Conservation (phyloP, 2,113 vertebrate genomes). For the Tragelaphus buxtoni region DNA sequence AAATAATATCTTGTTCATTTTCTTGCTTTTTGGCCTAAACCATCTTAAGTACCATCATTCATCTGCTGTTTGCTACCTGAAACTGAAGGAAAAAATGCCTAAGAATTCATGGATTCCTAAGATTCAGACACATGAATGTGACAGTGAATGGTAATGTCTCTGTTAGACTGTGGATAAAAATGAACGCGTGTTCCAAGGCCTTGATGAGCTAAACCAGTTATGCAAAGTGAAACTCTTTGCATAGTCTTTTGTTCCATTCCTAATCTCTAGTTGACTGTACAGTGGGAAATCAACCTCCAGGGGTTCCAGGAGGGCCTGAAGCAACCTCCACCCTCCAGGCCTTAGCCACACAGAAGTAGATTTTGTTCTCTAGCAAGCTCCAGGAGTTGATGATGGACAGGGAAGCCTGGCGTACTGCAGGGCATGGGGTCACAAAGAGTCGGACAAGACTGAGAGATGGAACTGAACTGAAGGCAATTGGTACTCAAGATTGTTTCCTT, state of each 20-base stretch:
- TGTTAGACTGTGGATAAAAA: background rate
- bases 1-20: background rate
- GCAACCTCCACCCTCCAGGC: background rate
- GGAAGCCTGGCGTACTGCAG: background rate
- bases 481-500: background rate
- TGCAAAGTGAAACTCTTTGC: slow-evolving; percentile 43
- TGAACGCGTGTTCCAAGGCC: background rate
- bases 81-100: background rate
- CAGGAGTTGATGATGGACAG: background rate
- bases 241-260: slow-evolving; percentile 37
- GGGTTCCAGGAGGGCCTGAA: background rate
- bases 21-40: background rate
- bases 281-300: background rate
- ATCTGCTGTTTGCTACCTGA: background rate
- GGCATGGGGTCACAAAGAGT: background rate
- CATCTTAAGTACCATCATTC: background rate
- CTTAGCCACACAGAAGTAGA: accelerated
- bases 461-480: background rate
- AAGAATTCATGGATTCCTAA: background rate
- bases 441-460: background rate
- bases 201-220: background rate
- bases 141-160: background rate
- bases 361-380: background rate
- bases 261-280: slow-evolving; percentile 13
- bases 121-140: background rate